Base-by-base conservation (phyloP, 2,888 invertebrate species). In the Embidobia sp. region DNA sequence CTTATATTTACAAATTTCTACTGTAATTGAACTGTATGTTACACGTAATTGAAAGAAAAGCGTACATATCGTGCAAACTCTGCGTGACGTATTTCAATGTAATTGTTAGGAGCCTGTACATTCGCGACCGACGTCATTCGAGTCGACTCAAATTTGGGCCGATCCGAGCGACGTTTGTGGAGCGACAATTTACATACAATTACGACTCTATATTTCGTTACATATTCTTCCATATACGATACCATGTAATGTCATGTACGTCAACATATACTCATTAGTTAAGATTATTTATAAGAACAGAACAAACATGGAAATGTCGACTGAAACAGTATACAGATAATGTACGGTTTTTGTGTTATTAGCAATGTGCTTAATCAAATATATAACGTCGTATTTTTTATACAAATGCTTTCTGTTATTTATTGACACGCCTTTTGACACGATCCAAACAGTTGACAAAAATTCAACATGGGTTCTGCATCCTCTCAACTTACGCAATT, bases 331-430 rank as follows among this genome's bases (percentile, higher is more conserved):
- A 63, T 53, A 26, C n/a, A 55, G n/a, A 46, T 46, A 27, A 55
- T 55, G 63, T 72, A 72, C 33, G 72, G 73, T 64, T 63, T 27
- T 73, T 64, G 57, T 64, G 64, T 73, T 73, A 73, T 64, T 63
- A 57, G 57, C 48, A 57, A 22, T 73, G 55, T 55, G 64, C 64
- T 73, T 57, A 64, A 64, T 64, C 40, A 49, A 72, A 42, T 57
- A 46, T 55, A 63, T 31, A 37, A 72, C 49, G 73, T 73, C 49
- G 72, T 72, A 72, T 70, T 64, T 73, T 67, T 73, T 70, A 73
- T 73, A 73, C 42, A 73, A 64, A 48, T 27, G 1, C 3, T 6
- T 2, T 15, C 37, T 55, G 13, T 7, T 26, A 35, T 44, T 8
- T 8, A 29, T 29, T 29, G 29, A 8, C 2, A 8, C 2, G 4